Conservation (phyloP, 1,140 invertebrate genomes). For the Drosophila nikananu region DNA sequence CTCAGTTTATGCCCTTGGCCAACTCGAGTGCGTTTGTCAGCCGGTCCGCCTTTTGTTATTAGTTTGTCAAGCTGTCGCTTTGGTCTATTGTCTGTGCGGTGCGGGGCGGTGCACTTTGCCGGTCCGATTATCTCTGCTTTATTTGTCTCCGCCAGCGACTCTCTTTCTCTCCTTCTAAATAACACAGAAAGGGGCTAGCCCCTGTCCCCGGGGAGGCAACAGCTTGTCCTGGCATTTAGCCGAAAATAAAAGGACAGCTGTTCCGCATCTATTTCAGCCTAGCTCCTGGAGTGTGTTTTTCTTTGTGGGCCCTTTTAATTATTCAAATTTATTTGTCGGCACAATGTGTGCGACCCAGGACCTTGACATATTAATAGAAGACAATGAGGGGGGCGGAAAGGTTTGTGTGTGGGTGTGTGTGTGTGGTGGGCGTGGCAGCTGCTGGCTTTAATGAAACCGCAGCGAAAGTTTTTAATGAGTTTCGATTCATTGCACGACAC, state of each 20-base stretch:
- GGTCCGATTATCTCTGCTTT: constrained; percentile 73
- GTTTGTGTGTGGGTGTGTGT: background rate
- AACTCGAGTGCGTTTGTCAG: constrained; percentile 44
- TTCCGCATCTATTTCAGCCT: constrained; percentile 38
- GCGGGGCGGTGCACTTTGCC: constrained; percentile 32
- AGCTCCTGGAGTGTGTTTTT: constrained; percentile 29
- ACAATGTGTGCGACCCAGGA: constrained; percentile 39
- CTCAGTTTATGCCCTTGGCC: constrained; percentile 46
- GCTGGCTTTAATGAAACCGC: constrained; percentile 63
- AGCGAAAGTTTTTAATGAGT: constrained; percentile 82
- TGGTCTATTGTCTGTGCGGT: constrained; percentile 27
- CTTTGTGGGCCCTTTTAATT: constrained; percentile 72
- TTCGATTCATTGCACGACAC: constrained; percentile 76
- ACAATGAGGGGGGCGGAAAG: constrained; percentile 10
- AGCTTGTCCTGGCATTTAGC: constrained; percentile 52
- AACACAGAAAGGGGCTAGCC: background rate
- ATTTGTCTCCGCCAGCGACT: constrained; percentile 54
- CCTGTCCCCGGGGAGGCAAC: constrained; percentile 18
- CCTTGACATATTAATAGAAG: constrained; percentile 56
- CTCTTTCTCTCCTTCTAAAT: constrained; percentile 5
- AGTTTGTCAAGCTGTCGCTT: constrained; percentile 78
- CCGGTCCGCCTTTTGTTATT: constrained; percentile 60
- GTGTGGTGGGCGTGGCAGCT: constrained; percentile 46
- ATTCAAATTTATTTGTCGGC: constrained; percentile 82
- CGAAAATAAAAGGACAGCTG: constrained; percentile 73